These are phyloP conservation scores for Pardosa pseudoannulata DNA, from an alignment of 2,888 invertebrate genomes.

Conservation along the genomic window DNA sequence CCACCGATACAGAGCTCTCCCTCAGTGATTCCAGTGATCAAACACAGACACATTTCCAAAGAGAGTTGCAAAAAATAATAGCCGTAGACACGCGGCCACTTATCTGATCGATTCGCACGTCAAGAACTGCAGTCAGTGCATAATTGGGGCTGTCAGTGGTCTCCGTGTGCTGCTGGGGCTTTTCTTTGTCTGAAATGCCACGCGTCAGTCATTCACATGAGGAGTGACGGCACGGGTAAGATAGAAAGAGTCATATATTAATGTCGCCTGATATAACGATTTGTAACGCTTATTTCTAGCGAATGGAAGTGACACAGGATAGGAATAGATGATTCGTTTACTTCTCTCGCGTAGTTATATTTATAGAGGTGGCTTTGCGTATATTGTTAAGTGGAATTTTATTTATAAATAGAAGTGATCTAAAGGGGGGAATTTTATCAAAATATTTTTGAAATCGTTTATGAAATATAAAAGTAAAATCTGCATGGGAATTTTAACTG, in stretches of 20 bases:
- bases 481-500: no score
- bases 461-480: no score
- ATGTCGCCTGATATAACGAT: background rate
- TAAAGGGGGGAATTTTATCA: no score
- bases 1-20: no score
- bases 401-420: no score
- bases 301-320: slow-evolving; percentile 1
- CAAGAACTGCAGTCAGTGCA: slow-evolving; percentile 32
- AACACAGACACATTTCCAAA: background rate
- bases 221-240: slow-evolving; percentile 25
- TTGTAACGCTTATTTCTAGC: background rate
- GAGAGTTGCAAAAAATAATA: background rate
- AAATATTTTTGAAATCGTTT: no score
- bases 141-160: slow-evolving; percentile 63
- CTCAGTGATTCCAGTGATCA: background rate
- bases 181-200: slow-evolving; percentile 16
- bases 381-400: no score
- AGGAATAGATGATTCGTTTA: no score
- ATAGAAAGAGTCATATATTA: background rate
- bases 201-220: slow-evolving; percentile 27
- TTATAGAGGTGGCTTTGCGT: no score
- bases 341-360: no score
- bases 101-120: slow-evolving; percentile 46
- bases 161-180: background rate
- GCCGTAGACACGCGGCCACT: slow-evolving; percentile 2